Conservation (phyloP, 92 coral and sea anemone species). For the Paramuricea clavata region DNA sequence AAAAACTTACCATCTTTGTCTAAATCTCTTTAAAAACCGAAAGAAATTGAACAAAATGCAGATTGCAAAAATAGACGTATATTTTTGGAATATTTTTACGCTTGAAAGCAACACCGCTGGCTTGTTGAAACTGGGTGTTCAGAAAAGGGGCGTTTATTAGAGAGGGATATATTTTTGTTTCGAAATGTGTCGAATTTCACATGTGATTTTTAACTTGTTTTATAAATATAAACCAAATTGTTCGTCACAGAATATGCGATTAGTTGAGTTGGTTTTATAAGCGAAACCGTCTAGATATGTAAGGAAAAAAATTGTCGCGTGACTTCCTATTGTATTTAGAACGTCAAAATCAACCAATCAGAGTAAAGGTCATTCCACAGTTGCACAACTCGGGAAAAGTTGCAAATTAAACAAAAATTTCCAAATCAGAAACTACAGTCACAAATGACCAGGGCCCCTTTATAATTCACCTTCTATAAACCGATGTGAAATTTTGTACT, state of each 20-base stretch:
- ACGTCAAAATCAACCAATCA: conserved; percentile 11
- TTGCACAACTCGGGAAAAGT: conserved; percentile 24
- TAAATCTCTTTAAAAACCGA: not conserved
- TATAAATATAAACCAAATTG: too few species aligned
- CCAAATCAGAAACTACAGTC: not conserved
- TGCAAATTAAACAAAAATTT: conserved; percentile 23
- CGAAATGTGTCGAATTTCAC: too few species aligned
- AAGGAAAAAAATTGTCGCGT: not conserved
- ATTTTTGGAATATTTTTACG: not conserved
- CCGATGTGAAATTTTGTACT: not conserved
- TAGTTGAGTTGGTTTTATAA: too few species aligned
- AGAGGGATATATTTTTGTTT: not conserved
- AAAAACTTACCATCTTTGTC: conserved; percentile 29
- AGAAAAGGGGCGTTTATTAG: not conserved
- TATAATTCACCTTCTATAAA: not conserved
- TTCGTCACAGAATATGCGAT: too few species aligned
- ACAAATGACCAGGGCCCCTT: not conserved
- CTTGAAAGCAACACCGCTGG: conserved; percentile 26
- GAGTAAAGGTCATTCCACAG: not conserved
- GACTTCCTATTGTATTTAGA: not conserved
- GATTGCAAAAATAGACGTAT: not conserved
- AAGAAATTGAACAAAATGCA: not conserved
- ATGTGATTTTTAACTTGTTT: too few species aligned
- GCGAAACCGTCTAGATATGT: too few species aligned
- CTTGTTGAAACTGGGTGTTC: conserved; percentile 12